Conservation (phyloP, 2,113 vertebrate species). For the Hiodon alosoides region DNA sequence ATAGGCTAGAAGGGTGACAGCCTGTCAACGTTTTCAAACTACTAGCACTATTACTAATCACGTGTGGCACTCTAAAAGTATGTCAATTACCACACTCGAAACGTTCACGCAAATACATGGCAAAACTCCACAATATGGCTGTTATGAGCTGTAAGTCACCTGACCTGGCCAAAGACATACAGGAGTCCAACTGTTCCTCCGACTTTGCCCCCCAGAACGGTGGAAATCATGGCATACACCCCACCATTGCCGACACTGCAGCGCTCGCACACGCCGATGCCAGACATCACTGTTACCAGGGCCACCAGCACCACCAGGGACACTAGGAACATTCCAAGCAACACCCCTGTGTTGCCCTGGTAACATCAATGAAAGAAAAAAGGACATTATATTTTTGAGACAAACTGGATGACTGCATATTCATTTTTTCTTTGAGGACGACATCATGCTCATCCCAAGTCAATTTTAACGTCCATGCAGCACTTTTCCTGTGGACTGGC, state of each 20-base stretch:
- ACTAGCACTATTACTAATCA: too few species aligned
- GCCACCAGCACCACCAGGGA: constrained; percentile 84
- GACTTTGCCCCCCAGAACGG: constrained; percentile 75
- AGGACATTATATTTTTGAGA: constrained; percentile 7
- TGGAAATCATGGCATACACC: constrained; percentile 92
- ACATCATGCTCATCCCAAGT: background rate
- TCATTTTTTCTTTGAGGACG: background rate
- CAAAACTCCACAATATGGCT: too few species aligned
- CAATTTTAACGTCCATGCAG: too few species aligned
- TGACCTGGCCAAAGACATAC: constrained; percentile 93
- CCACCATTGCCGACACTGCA: constrained; percentile 79
- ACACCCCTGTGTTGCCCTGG: constrained; percentile 90
- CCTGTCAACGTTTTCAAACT: too few species aligned
- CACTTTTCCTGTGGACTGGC: too few species aligned
- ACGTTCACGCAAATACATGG: too few species aligned
- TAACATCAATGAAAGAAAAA: background rate
- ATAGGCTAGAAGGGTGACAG: too few species aligned
- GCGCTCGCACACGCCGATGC: constrained; percentile 79
- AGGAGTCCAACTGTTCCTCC: constrained; percentile 88
- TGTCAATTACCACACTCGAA: too few species aligned
- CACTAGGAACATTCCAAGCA: constrained; percentile 83
- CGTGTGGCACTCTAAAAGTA: too few species aligned
- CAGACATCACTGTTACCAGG: constrained; percentile 84
- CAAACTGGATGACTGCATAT: background rate
- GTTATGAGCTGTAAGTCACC: too few species aligned